Evolutionary conservation across 2,113 vertebrate species (phyloP).

Genomic region (Tonatia bakeri): DNA sequence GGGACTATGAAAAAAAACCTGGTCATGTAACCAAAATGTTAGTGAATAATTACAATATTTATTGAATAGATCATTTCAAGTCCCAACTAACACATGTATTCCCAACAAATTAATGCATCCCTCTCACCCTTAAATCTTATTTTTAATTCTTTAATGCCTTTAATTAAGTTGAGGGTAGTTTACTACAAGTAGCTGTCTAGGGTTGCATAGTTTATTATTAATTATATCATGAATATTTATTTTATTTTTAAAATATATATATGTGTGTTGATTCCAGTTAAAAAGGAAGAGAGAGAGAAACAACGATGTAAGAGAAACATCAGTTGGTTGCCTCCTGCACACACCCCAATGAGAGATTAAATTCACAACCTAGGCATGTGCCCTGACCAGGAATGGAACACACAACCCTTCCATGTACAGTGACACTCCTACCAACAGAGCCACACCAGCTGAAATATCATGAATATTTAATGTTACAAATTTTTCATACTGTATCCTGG

Average conservation of each 20-base stretch:
- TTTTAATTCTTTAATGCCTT: constrained; percentile 62
- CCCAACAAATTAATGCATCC: constrained; percentile 43
- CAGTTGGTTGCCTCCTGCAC: no score
- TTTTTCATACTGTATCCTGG: not conserved
- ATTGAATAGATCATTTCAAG: constrained; percentile 19
- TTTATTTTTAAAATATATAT: no score
- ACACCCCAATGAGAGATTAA: no score
- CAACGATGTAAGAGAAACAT: no score
- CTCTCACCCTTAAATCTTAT: constrained; percentile 55
- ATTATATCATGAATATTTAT: constrained; percentile 29
- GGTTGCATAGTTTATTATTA: constrained; percentile 58
- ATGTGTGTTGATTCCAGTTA: no score
- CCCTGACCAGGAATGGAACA: no score
- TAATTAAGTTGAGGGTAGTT: constrained; percentile 68
- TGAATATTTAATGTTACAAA: constrained; percentile 48
- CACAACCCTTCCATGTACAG: no score
- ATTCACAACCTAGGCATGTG: no score
- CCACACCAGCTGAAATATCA: no score
- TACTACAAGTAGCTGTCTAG: constrained; percentile 47
- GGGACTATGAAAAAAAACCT: not conserved
- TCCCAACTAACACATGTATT: not conserved
- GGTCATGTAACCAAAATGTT: not conserved
- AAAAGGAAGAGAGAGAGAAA: no score
- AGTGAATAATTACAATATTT: not conserved
- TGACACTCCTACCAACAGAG: no score